phyloP scores from a whole-genome alignment of 2,113 vertebrate genomes.

The Spermophilus dauricus region DNA sequence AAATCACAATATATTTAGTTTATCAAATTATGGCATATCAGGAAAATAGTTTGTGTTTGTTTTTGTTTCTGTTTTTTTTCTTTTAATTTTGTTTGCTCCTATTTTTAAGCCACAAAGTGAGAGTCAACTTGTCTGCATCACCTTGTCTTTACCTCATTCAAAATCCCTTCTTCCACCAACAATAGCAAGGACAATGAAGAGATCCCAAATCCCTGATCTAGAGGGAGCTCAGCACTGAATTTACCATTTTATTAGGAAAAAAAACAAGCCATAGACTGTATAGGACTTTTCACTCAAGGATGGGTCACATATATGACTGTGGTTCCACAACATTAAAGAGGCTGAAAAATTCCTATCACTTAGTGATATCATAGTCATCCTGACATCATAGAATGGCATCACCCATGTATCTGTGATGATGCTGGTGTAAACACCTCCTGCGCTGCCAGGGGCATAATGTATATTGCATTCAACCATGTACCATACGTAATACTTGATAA shows the following conservation, averaged over 20 bases:
- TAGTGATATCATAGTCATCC: neutral
- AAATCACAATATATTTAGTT: neutral
- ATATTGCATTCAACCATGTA: neutral
- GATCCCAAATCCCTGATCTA: neutral
- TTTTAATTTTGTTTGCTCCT: neutral
- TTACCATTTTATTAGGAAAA: neutral
- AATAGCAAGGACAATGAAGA: accelerated
- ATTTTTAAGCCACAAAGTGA: neutral
- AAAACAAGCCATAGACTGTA: neutral
- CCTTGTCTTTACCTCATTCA: neutral
- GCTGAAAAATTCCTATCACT: neutral
- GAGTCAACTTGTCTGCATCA: neutral
- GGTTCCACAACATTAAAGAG: neutral
- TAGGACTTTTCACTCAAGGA: neutral
- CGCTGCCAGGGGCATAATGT: neutral
- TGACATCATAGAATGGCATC: no score
- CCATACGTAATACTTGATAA: no score
- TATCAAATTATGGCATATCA: neutral
- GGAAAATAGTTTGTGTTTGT: neutral
- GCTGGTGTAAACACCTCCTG: neutral
- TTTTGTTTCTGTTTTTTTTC: no score
- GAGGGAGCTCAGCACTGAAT: neutral
- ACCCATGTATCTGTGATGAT: neutral
- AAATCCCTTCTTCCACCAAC: neutral
- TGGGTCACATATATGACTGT: neutral